Evolutionary conservation across 2,888 invertebrate genomes (phyloP), one percentile per base, ranked within the genome.

Genomic region (Pristionchus japonicus): DNA sequence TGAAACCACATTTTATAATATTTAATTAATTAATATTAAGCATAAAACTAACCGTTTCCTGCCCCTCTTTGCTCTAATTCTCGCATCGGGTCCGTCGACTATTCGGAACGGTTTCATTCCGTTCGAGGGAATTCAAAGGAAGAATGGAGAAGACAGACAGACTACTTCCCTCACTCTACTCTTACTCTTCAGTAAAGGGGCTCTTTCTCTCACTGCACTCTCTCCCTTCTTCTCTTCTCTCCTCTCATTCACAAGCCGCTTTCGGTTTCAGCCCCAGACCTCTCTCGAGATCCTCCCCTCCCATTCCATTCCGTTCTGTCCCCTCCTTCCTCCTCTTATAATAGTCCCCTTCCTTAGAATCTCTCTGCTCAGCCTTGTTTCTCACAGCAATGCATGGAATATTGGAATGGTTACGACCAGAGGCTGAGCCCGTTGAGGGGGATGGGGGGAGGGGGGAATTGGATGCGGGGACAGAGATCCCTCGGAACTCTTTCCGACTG

Each of bases 91-190:
- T 31, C 61, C 64, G 3, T 85, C 85, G 23, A 52, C 40, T 20
- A 85, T 85, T 7, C 64, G 61, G 27, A 85, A 40, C 27, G 61
- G 11, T 20, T 52, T 49, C 82, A 83, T 77, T n/a, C n/a, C n/a
- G n/a, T n/a, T n/a, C n/a, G n/a, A n/a, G n/a, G n/a, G n/a, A n/a
- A n/a, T n/a, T n/a, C n/a, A n/a, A n/a, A 31, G 67, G 11, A 20
- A 49, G 49, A 31, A 27, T n/a, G n/a, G n/a, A n/a, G n/a, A n/a
- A n/a, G n/a, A n/a, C n/a, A n/a, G n/a, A n/a, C n/a, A 64, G 43
- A 27, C 31, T 31, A 40, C 37, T 17, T 17, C 61, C 40, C 13
- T 31, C 57, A 52, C 57, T 27, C 40, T 83, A 52, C 57, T 27
- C 40, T 84, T 47, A 43, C 85, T 64, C 40, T 61, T 37, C 31